Evolutionary conservation across 2,113 vertebrate species (phyloP).

Genomic region (Brienomyrus brachyistius): DNA sequence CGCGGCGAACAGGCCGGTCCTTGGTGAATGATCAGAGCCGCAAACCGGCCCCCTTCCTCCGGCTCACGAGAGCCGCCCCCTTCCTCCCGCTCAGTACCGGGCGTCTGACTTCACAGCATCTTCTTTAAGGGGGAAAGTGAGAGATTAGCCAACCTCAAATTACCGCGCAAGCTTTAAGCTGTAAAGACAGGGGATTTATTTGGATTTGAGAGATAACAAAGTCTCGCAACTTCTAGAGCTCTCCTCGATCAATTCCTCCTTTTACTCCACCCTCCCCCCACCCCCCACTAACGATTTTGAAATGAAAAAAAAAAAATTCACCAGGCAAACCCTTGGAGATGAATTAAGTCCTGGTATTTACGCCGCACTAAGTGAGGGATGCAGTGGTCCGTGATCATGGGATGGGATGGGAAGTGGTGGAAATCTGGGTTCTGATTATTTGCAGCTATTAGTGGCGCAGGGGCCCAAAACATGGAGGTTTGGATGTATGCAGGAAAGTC

Average conservation of each 20-base stretch:
- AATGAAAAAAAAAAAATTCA: slow-evolving; percentile 77
- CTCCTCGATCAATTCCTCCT: slow-evolving; percentile 85
- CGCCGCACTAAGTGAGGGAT: slow-evolving; percentile 67
- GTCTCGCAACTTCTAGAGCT: slow-evolving; percentile 93
- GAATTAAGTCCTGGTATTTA: slow-evolving; percentile 71
- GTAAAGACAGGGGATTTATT: slow-evolving; percentile 98
- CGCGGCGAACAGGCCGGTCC: slow-evolving; percentile 32
- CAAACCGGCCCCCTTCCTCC: slow-evolving; percentile 58
- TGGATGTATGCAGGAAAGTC: slow-evolving; percentile 47
- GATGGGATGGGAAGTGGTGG: slow-evolving; percentile 33
- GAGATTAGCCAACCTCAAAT: slow-evolving; percentile 98
- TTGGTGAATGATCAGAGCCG: slow-evolving; percentile 26
- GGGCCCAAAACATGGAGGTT: slow-evolving; percentile 59
- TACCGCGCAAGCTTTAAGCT: slow-evolving; percentile 87
- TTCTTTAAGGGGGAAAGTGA: slow-evolving; percentile 77
- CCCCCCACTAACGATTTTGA: slow-evolving; percentile 81
- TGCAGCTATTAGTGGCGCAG: slow-evolving; percentile 64
- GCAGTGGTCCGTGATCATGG: slow-evolving; percentile 59
- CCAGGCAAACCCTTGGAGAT: slow-evolving; percentile 71
- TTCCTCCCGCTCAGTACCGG: slow-evolving; percentile 75
- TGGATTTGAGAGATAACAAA: slow-evolving; percentile 98
- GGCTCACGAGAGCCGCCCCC: slow-evolving; percentile 70
- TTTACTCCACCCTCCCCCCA: slow-evolving; percentile 36
- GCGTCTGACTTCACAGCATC: slow-evolving; percentile 83
- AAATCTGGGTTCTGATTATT: slow-evolving; percentile 50